Percentiles rank a stretch among this genome's conserved stretches.
phyloP scores from a whole-genome alignment of 2,888 invertebrate species.

The Formica aserva region DNA sequence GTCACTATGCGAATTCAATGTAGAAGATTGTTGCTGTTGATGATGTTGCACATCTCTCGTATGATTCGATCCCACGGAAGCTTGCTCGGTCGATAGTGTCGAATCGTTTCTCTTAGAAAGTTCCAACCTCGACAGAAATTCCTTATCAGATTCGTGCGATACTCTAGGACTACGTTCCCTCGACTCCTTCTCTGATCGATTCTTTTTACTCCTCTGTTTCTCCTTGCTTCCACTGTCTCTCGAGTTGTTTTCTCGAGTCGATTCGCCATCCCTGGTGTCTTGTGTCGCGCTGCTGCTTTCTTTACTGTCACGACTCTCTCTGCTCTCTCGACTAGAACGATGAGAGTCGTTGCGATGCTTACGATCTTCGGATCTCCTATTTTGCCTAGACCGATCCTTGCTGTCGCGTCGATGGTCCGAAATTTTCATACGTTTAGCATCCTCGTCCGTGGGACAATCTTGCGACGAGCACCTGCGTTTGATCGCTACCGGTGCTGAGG shows the following conservation, averaged over 20 bases:
- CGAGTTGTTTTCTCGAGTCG: constrained; percentile 72
- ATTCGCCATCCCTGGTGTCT: constrained; percentile 77
- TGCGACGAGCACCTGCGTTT: constrained; percentile 93
- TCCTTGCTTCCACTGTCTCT: constrained; percentile 75
- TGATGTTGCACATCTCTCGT: constrained; percentile 76
- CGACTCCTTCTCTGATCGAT: constrained; percentile 80
- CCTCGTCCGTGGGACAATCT: constrained; percentile 88
- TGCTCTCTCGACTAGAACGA: constrained; percentile 83
- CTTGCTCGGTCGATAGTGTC: constrained; percentile 78
- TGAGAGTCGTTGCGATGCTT: constrained; percentile 84
- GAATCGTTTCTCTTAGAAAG: constrained; percentile 80
- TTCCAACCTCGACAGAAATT: constrained; percentile 82
- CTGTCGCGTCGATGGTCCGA: constrained; percentile 89
- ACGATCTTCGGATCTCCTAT: constrained; percentile 83
- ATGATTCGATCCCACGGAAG: constrained; percentile 74
- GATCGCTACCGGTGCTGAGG: constrained; percentile 87
- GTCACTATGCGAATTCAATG: constrained; percentile 81
- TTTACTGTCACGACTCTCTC: constrained; percentile 82
- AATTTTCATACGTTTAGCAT: constrained; percentile 88
- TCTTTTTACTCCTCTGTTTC: constrained; percentile 79
- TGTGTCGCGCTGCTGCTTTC: constrained; percentile 75
- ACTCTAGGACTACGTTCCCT: constrained; percentile 83
- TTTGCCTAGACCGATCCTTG: constrained; percentile 87
- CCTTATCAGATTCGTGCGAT: constrained; percentile 83
- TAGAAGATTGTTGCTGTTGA: constrained; percentile 76